phyloP scores from a whole-genome alignment of 2,888 invertebrate species.

The Polylopha cassiicola region DNA sequence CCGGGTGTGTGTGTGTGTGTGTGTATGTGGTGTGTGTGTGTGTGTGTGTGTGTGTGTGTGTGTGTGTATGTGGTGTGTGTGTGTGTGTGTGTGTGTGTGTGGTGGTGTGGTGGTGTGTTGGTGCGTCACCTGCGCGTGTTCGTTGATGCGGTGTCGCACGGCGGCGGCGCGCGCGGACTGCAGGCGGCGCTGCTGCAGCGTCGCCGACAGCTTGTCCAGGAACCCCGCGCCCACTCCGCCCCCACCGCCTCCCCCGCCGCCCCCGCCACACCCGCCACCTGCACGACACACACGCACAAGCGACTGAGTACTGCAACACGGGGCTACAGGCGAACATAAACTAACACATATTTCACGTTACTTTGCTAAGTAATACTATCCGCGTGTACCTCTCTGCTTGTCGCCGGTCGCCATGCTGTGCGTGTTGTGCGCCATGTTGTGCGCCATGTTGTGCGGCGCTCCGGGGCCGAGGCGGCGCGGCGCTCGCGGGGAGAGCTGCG shows the following conservation, averaged over 20 bases:
- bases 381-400: too few species aligned
- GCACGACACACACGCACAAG: too few species aligned
- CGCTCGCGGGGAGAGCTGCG: slow-evolving; percentile 77
- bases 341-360: too few species aligned
- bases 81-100: not conserved
- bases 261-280: too few species aligned
- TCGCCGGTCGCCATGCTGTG: not conserved
- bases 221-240: slow-evolving; percentile 73
- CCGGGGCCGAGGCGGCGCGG: slow-evolving; percentile 61
- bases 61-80: not conserved
- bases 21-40: too few species aligned
- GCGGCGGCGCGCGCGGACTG: slow-evolving; percentile 76
- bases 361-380: too few species aligned
- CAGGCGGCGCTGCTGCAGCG: slow-evolving; percentile 74
- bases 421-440: slow-evolving; percentile 42
- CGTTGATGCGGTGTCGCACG: slow-evolving; percentile 85
- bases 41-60: not conserved
- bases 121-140: slow-evolving; percentile 78
- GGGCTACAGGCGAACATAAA: not conserved
- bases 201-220: slow-evolving; percentile 88
- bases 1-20: too few species aligned
- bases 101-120: too few species aligned
- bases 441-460: slow-evolving; percentile 65
- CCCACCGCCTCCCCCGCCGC: slow-evolving; percentile 26
- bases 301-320: too few species aligned